Evolutionary conservation across 2,888 invertebrate species (phyloP).

Genomic region (Nysson spinosus): DNA sequence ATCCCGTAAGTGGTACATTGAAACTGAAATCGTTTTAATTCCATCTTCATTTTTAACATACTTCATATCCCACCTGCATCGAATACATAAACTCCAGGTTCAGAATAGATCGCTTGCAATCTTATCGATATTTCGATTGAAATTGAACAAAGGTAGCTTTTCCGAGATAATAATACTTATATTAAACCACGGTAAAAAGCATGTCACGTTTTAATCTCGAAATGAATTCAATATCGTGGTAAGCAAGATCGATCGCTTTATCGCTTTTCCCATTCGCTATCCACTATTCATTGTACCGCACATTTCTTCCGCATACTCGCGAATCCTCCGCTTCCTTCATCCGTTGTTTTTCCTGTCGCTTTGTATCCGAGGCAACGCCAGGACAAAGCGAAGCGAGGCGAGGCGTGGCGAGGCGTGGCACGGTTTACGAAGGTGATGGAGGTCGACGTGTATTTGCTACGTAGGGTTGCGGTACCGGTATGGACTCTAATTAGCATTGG

Average conservation of each 20-base stretch:
- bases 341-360: constrained; percentile 9
- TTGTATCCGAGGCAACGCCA: constrained; percentile 16
- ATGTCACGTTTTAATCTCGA: too few relatives aligned
- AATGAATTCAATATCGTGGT: constrained; percentile 35
- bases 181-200: too few relatives aligned
- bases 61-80: too few relatives aligned
- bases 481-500: constrained; percentile 75
- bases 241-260: constrained; percentile 41
- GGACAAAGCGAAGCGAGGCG: constrained; percentile 37
- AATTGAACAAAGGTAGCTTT: too few relatives aligned
- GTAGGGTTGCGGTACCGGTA: constrained; percentile 53
- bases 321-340: not conserved
- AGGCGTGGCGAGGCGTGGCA: constrained; percentile 50
- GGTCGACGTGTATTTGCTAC: constrained; percentile 70
- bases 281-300: constrained; percentile 29
- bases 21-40: not conserved
- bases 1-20: not conserved
- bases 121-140: too few relatives aligned
- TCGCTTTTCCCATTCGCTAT: constrained; percentile 29
- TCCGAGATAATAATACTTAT: too few relatives aligned
- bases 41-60: not conserved
- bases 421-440: constrained; percentile 62
- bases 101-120: too few relatives aligned
- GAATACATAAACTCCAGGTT: too few relatives aligned
- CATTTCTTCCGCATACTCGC: not conserved